These are phyloP conservation scores for Callosobruchus maculatus DNA, from an alignment of 2,888 invertebrate genomes.

Conservation along the genomic window DNA sequence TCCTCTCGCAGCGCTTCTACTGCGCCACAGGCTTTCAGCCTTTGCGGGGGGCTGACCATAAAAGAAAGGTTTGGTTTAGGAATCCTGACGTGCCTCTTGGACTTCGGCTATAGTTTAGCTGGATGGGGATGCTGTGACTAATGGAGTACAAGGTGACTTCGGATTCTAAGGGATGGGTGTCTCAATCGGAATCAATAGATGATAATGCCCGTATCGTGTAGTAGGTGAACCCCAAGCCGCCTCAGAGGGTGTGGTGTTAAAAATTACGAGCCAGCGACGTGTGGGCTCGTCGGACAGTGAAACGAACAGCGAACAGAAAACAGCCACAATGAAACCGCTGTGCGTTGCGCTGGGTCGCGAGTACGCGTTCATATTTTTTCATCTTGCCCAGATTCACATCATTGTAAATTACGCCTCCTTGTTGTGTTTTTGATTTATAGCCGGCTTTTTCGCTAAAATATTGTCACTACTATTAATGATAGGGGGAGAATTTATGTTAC, in stretches of 20 bases:
- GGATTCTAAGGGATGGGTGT: too few species aligned
- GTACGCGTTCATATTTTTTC: neutral
- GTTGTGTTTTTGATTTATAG: constrained; percentile 27
- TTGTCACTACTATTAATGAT: constrained; percentile 7
- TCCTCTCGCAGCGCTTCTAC: too few species aligned
- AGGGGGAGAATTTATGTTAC: constrained; percentile 4
- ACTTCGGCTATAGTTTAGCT: too few species aligned
- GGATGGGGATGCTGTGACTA: too few species aligned
- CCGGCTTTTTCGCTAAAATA: constrained; percentile 22
- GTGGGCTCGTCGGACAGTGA: neutral
- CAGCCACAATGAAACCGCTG: neutral
- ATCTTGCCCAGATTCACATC: constrained; percentile 1
- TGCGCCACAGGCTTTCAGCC: too few species aligned
- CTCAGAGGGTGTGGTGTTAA: neutral
- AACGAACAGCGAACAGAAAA: neutral
- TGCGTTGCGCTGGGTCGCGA: neutral
- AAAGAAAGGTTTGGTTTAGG: too few species aligned
- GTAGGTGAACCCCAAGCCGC: too few species aligned
- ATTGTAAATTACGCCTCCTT: constrained; percentile 27
- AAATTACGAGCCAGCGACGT: neutral
- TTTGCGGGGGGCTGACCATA: too few species aligned
- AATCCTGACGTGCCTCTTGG: too few species aligned
- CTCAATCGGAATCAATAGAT: too few species aligned
- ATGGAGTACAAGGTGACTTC: too few species aligned
- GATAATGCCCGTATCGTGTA: too few species aligned